These are phyloP conservation scores for Selene dorsalis DNA, from an alignment of 2,797 vertebrate species.

Conservation along the genomic window DNA sequence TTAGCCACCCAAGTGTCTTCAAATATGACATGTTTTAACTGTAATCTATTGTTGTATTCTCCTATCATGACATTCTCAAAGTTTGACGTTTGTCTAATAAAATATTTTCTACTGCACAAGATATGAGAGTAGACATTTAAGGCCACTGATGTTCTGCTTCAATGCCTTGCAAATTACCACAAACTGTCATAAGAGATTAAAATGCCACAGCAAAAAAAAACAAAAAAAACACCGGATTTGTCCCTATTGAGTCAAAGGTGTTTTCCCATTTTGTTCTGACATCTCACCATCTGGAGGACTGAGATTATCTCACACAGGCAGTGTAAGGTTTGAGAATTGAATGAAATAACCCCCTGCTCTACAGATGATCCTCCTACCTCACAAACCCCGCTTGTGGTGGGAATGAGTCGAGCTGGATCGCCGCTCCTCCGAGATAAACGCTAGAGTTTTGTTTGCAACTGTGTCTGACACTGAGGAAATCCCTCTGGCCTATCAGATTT, in stretches of 20 bases:
- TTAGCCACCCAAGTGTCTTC: background rate
- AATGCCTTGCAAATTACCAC: background rate
- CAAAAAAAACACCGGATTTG: background rate
- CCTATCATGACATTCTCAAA: background rate
- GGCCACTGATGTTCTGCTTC: constrained; percentile 7
- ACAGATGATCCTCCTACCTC: constrained; percentile 74
- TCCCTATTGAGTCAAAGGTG: background rate
- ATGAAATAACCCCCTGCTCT: background rate
- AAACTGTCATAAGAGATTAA: constrained; percentile 11
- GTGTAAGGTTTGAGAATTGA: background rate
- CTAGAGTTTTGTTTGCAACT: constrained; percentile 72
- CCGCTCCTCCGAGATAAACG: constrained; percentile 83
- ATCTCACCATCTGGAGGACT: background rate
- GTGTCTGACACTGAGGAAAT: constrained; percentile 87
- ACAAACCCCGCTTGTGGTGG: constrained; percentile 83
- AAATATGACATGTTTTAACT: background rate
- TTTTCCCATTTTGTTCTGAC: background rate
- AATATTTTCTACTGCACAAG: background rate
- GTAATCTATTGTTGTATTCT: background rate
- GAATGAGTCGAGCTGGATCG: constrained; percentile 78
- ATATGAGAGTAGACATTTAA: constrained; percentile 2
- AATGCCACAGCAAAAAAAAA: background rate
- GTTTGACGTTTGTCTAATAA: background rate
- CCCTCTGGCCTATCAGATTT: constrained; percentile 86
- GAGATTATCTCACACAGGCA: background rate